Base-by-base conservation (phyloP, 2,888 invertebrate species). In the Rhabditoides inermis region DNA sequence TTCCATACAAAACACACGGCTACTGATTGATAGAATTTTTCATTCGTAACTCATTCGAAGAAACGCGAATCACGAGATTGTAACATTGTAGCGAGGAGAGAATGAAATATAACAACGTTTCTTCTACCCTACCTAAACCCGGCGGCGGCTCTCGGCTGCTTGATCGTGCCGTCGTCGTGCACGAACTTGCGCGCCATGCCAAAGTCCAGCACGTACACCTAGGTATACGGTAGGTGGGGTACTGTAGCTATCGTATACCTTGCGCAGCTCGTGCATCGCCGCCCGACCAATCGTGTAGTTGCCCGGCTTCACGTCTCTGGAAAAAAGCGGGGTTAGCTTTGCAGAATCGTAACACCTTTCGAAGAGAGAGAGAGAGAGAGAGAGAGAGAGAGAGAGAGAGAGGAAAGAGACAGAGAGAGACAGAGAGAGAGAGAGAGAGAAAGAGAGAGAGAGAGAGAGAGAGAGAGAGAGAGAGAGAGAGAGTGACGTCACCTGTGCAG, bases 171-270 rank as follows among this genome's bases (percentile, higher is more conserved):
- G 35, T 68, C 68, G 20, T 63, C 67, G 55, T 69, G 65, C 4
- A 65, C 63, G 50, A 69, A 69, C 50, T 68, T 69, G 2, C 69
- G 55, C 15, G 63, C 63, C 69, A 69, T 69, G 35, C 68, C 70
- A 51, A 70, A 70, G 51, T 70, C 70, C 40, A 70, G 68, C 25
- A 70, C 70, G 54, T 70, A 70, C 10, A 62, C 57, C 54, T 61
- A 40, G n/a, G 4, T 22, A 30, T 23, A n/a, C n/a, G n/a, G n/a
- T n/a, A n/a, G n/a, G n/a, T n/a, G n/a, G n/a, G n/a, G n/a, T n/a
- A n/a, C n/a, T n/a, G n/a, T n/a, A n/a, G n/a, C n/a, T n/a, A n/a
- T n/a, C n/a, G n/a, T n/a, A 18, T 5, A 70, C 62, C 51, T 69
- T 70, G 27, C 69, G 65, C 23, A 64, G 44, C 40, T 70, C 70